phyloP scores from a whole-genome alignment of 1,140 invertebrate genomes.

The Diuraphis noxia region DNA sequence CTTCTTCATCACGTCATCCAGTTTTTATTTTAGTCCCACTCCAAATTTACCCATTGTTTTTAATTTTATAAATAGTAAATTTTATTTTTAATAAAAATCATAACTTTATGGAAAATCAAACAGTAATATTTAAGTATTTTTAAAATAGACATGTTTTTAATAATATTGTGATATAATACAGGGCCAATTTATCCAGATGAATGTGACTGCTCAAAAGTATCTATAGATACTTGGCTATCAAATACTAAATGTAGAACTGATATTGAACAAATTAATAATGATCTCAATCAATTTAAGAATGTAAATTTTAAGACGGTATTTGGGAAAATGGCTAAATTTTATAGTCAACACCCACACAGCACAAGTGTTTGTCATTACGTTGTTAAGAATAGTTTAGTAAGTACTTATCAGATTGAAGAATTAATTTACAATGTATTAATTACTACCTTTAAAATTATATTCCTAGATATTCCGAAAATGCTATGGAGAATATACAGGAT shows the following conservation, averaged over 20 bases:
- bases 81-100: not conserved
- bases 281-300: constrained; percentile 71
- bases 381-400: constrained; percentile 79
- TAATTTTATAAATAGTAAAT: not conserved
- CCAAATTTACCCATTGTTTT: not conserved
- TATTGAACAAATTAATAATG: constrained; percentile 74
- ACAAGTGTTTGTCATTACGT: constrained; percentile 90
- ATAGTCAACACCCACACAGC: constrained; percentile 67
- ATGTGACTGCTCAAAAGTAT: constrained; percentile 77
- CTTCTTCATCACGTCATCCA: no score
- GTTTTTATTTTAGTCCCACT: no score
- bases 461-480: constrained; percentile 79
- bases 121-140: not conserved
- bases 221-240: constrained; percentile 70
- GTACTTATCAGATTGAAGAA: constrained; percentile 18
- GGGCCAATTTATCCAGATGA: constrained; percentile 77
- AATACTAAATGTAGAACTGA: constrained; percentile 69
- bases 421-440: not conserved
- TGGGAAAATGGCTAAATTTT: constrained; percentile 67
- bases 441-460: not conserved
- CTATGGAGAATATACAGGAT: constrained; percentile 92
- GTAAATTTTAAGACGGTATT: constrained; percentile 76
- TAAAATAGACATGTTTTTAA: not conserved
- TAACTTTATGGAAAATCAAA: not conserved
- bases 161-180: constrained; percentile 58